phyloP scores from a whole-genome alignment of 2,888 invertebrate species.

The Copidosoma aretas region DNA sequence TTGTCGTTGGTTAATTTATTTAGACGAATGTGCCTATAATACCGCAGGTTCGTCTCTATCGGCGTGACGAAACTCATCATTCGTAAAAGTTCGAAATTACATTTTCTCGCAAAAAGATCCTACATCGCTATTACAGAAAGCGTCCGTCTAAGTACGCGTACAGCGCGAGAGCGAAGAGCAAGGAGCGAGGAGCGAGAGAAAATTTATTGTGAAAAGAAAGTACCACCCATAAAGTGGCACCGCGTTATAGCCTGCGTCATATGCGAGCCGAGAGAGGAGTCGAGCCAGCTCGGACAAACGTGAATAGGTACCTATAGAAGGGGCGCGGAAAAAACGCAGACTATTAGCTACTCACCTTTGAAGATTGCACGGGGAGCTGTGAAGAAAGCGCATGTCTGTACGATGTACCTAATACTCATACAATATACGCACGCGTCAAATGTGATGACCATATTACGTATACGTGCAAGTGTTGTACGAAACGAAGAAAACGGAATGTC shows the following conservation, averaged over 20 bases:
- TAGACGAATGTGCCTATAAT: conserved; percentile 7
- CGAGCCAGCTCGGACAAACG: conserved; percentile 12
- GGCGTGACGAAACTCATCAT: not conserved
- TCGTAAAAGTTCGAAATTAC: conserved; percentile 27
- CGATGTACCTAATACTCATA: no score
- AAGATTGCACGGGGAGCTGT: no score
- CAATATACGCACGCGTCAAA: no score
- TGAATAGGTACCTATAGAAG: conserved; percentile 24
- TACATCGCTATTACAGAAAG: not conserved
- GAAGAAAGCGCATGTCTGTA: not conserved
- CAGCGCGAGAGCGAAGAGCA: no score
- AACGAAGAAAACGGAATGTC: not conserved
- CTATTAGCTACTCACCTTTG: no score
- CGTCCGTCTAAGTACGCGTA: not conserved
- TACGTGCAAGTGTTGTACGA: no score
- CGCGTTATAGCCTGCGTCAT: not conserved
- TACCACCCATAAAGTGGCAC: conserved; percentile 26
- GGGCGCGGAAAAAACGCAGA: conserved; percentile 11
- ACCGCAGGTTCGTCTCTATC: no score
- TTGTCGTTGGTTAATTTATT: conserved; percentile 17
- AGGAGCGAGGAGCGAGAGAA: conserved; percentile 1
- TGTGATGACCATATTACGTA: not conserved
- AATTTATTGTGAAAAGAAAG: conserved; percentile 37
- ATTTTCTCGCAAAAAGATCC: conserved; percentile 23
- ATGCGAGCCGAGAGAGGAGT: conserved; percentile 6